Percentiles rank a stretch among this genome's conserved stretches.
phyloP scores from a whole-genome alignment of 2,113 vertebrate species.

The Ploceus nigricollis region DNA sequence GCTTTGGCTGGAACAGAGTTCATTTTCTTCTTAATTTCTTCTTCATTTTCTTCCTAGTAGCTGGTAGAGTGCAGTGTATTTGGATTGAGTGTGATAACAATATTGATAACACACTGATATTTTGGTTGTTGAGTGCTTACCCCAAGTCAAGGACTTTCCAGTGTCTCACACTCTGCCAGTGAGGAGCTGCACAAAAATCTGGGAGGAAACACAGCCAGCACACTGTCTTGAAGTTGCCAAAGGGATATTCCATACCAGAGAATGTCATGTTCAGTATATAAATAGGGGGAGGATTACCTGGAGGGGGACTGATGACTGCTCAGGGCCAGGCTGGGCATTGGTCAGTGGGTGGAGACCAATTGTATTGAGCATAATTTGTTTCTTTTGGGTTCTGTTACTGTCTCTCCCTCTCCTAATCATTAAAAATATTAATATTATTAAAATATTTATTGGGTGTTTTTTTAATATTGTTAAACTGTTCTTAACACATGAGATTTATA shows the following conservation, averaged over 20 bases:
- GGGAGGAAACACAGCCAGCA: neutral
- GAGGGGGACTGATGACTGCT: neutral
- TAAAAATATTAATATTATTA: neutral
- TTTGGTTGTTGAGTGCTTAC: neutral
- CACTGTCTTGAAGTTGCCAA: neutral
- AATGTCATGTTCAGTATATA: neutral
- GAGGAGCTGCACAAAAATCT: neutral
- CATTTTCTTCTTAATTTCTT: neutral
- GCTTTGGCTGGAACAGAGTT: neutral
- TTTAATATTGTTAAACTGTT: neutral
- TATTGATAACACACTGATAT: neutral
- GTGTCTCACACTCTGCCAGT: accelerated
- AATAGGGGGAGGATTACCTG: neutral
- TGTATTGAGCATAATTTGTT: neutral
- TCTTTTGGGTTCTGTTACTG: neutral
- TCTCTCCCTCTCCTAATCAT: neutral
- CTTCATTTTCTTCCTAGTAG: neutral
- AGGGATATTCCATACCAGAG: neutral
- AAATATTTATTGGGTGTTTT: neutral
- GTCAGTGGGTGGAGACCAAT: accelerated
- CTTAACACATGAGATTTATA: neutral
- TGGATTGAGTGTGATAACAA: neutral
- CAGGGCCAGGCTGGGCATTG: neutral
- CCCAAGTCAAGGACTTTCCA: neutral
- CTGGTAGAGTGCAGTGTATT: neutral